These are phyloP conservation scores for Orgyia antiqua DNA, from an alignment of 2,888 invertebrate genomes.

Conservation along the genomic window DNA sequence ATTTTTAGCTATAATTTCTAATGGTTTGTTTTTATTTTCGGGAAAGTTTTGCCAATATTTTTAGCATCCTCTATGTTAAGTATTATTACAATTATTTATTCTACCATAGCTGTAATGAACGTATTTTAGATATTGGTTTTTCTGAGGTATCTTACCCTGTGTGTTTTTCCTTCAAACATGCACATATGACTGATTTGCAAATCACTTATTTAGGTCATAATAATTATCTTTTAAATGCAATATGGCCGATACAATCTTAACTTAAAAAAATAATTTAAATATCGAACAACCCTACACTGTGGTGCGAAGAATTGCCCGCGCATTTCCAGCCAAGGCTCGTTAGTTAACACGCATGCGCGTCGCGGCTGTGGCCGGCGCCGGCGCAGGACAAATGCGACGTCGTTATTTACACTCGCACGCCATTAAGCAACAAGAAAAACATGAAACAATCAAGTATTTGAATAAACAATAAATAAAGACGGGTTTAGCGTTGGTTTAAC, in stretches of 20 bases:
- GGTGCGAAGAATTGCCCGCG: conserved; percentile 7
- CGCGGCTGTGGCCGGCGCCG: conserved; percentile 24
- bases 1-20: too few relatives aligned
- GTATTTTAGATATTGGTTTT: too few relatives aligned
- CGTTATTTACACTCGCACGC: conserved; percentile 38
- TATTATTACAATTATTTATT: too few relatives aligned
- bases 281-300: conserved; percentile 18
- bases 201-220: too few relatives aligned
- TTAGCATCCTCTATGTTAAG: too few relatives aligned
- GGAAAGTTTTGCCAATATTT: too few relatives aligned
- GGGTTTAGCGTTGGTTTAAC: not conserved
- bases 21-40: too few relatives aligned
- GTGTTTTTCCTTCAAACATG: too few relatives aligned
- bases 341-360: conserved; percentile 24
- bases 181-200: too few relatives aligned
- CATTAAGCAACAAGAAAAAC: conserved; percentile 16
- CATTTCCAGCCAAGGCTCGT: conserved; percentile 20
- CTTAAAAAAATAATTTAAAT: not conserved
- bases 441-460: conserved; percentile 22
- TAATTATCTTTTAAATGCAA: not conserved
- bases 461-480: conserved; percentile 7
- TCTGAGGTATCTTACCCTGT: too few relatives aligned
- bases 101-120: too few relatives aligned
- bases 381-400: conserved; percentile 32
- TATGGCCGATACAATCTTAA: not conserved